Percentiles rank a stretch among this genome's conserved stretches.
These are phyloP conservation scores for Leptinotarsa peninsularis DNA, from an alignment of 2,888 invertebrate species.

Conservation along the genomic window DNA sequence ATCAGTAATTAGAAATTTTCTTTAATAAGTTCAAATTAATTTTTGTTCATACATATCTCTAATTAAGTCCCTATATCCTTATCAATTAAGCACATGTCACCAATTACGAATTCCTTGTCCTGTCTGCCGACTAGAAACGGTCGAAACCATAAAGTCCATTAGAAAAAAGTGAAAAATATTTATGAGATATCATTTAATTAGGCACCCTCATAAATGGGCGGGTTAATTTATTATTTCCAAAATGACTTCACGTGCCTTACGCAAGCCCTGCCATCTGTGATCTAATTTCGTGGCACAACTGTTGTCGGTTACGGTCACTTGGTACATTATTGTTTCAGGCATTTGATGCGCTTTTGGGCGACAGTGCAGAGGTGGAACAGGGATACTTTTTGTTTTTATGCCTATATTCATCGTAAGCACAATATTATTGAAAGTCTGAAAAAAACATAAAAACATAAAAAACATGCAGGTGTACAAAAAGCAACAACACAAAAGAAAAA, in stretches of 20 bases:
- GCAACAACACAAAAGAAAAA: too few relatives aligned
- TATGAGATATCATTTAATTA: constrained; percentile 61
- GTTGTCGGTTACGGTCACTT: constrained; percentile 47
- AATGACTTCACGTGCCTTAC: constrained; percentile 59
- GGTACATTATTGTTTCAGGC: constrained; percentile 53
- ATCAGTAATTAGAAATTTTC: too few relatives aligned
- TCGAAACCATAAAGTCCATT: constrained; percentile 16
- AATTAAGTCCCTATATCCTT: background rate
- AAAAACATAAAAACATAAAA: too few relatives aligned
- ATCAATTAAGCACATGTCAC: constrained; percentile 7
- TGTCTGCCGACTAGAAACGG: constrained; percentile 1
- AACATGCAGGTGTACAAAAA: too few relatives aligned
- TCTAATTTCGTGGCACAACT: constrained; percentile 59
- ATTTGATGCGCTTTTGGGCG: background rate
- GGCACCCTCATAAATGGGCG: constrained; percentile 56
- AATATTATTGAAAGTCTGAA: too few relatives aligned
- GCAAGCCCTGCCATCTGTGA: constrained; percentile 61
- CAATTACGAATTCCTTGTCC: background rate
- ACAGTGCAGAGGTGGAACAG: constrained; percentile 5
- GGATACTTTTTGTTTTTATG: background rate
- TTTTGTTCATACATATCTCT: background rate
- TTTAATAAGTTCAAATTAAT: too few relatives aligned
- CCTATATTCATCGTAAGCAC: background rate
- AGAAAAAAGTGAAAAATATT: constrained; percentile 49
- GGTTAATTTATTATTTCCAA: constrained; percentile 57